Evolutionary conservation across 2,113 vertebrate species (phyloP), one percentile per base, ranked within the genome.

Genomic region (Elephantulus edwardii): DNA sequence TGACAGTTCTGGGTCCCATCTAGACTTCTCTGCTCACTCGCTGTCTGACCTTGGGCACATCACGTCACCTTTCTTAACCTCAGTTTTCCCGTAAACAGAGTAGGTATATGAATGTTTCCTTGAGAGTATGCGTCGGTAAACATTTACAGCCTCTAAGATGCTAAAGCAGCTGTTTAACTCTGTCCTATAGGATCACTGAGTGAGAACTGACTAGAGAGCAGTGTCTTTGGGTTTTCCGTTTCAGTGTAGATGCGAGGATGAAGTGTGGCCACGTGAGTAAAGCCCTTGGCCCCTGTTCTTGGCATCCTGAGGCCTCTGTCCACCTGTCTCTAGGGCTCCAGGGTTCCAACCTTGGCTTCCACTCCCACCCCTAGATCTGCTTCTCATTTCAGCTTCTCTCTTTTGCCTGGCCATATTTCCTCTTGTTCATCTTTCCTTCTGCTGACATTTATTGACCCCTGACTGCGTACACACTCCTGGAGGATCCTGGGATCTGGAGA

Each of bases 31-130:
- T 0, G 85, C 83, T 83, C 16, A 2, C 74, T 64, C 8, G 48
- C 88, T 91, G 82, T 94, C 92, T 95, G 93, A 96, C 96, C 94
- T 95, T 94, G 95, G 87, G 83, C 91, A 38, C 38, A 85, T 83
- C 91, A 6, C 24, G 8, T 38, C 66, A 40, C 93, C 71, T 90
- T 83, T 93, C 93, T 88, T 94, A 75, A 42, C 68, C 44, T 70
- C 71, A 12, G 72, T 42, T 78, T 78, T n/a, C 86, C 77, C 58
- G 4, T 1, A 58, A 91, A 62, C 71, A 72, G 87, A 92, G 90
- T 78, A 78, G 50, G n/a, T 66, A 35, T 40, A 66, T 30, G 26
- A 12, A 66, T 5, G 76, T 46, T 64, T 13, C 24, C 56, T n/a
- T n/a, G n/a, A n/a, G n/a, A n/a, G n/a, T n/a, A n/a, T n/a, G n/a